Percentiles rank a stretch among this genome's conserved stretches.
Evolutionary conservation across 2,113 vertebrate species (phyloP).

Genomic region (Neoarius graeffei): DNA sequence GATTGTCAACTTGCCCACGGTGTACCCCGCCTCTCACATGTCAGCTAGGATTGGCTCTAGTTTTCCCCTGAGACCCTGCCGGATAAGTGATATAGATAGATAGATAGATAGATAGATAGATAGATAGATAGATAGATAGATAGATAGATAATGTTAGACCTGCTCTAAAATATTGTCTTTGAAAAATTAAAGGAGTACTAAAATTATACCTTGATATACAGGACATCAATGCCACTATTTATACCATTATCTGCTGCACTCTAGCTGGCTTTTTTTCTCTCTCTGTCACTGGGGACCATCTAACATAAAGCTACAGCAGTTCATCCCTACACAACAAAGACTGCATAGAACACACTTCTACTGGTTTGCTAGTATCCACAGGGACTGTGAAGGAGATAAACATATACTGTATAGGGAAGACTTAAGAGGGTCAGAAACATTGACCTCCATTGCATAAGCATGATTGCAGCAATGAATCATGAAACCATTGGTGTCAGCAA

Average conservation of each 20-base stretch:
- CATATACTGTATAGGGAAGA: not conserved
- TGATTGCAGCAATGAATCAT: conserved; percentile 41
- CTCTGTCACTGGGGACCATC: not conserved
- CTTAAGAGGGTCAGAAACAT: conserved; percentile 14
- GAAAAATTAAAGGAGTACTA: not conserved
- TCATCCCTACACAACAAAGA: not conserved
- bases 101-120: no score
- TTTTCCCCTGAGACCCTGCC: no score
- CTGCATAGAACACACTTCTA: not conserved
- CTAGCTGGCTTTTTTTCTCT: not conserved
- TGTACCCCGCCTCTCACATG: no score
- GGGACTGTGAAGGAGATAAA: not conserved
- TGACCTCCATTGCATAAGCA: conserved; percentile 28
- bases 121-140: no score
- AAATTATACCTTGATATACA: not conserved
- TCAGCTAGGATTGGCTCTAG: no score
- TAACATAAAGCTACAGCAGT: not conserved
- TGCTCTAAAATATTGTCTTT: not conserved
- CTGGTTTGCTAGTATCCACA: not conserved
- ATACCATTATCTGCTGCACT: not conserved
- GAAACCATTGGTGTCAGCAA: not conserved
- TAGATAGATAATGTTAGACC: no score
- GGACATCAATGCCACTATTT: not conserved
- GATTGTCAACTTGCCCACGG: no score
- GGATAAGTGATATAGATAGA: no score